Base-by-base conservation (phyloP, 2,797 vertebrate genomes). In the Ctenochaetus hawaiiensis region DNA sequence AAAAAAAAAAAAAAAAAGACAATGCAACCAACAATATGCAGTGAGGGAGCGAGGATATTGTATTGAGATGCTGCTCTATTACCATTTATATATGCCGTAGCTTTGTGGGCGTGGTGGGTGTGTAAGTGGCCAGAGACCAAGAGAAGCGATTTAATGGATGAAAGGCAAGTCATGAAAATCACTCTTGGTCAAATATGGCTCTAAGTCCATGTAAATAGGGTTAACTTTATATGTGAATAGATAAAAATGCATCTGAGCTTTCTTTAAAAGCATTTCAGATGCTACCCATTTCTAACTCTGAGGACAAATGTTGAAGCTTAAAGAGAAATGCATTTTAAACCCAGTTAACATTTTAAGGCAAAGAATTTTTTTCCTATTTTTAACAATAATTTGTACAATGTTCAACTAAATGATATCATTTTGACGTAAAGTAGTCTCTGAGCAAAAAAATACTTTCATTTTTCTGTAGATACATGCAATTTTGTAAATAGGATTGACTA, bases 81-180 rank as follows among this genome's bases (percentile, higher is more conserved):
- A 94, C 88, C 92, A 95, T 95, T 93, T 94, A 94, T 87, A 94
- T 93, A 70, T 64, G 37, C 66, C 11, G 30, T 63, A 20, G 67
- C 45, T 64, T 18, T 39, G 64, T 49, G 49, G 72, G 76, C 69
- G 54, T 49, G 65, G 77, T 66, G 78, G 67, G 56, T 9, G 65
- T 62, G 30, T 64, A 63, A 67, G 48, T 52, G 61, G 73, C 6
- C 52, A 75, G 62, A 62, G 67, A 82, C 57, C 4, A 70, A 78
- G 78, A 84, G 68, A 75, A 56, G 18, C 9, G n/a, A 60, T 91
- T 88, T 92, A 91, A 93, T 92, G 88, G 89, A 93, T 93, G 87
- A 87, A 78, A 61, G 59, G 78, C n/a, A 62, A 80, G 74, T 90
- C 57, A 69, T 70, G 82, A 87, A 88, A 89, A 93, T 92, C 89